phyloP scores from a whole-genome alignment of 2,113 vertebrate genomes.

The Prionailurus bengalensis region DNA sequence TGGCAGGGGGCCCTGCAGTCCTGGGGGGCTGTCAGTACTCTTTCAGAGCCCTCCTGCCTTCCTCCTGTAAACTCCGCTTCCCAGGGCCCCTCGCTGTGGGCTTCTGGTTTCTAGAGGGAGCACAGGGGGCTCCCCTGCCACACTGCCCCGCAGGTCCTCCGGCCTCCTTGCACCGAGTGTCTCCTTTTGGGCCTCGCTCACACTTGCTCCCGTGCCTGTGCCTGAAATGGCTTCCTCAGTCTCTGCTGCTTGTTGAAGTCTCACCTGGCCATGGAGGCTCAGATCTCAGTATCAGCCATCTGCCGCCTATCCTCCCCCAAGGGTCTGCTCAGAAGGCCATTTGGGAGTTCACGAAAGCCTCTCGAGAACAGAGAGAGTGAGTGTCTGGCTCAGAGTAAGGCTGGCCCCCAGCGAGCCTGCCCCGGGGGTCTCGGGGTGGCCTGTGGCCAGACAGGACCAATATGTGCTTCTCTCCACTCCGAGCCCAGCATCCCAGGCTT shows the following conservation, averaged over 20 bases:
- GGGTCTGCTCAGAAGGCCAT: neutral
- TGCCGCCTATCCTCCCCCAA: fast-evolving
- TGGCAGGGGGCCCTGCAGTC: neutral
- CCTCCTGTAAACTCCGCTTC: neutral
- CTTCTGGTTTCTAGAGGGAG: neutral
- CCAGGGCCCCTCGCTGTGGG: neutral
- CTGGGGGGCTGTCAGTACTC: neutral
- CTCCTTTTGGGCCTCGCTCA: neutral
- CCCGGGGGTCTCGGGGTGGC: neutral
- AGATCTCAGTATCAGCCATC: fast-evolving
- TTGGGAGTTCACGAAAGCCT: neutral
- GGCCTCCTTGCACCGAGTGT: neutral
- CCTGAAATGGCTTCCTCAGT: neutral
- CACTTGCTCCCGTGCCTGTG: fast-evolving
- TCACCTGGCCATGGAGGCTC: neutral
- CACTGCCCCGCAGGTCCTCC: fast-evolving
- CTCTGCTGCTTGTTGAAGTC: neutral
- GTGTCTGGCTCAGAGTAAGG: neutral
- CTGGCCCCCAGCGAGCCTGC: fast-evolving
- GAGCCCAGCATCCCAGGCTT: neutral
- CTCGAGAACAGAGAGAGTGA: neutral
- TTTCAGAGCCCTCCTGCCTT: neutral
- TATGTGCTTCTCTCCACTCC: neutral
- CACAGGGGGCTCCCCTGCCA: too few species aligned
- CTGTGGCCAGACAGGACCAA: neutral